Percentiles rank a stretch among this genome's conserved stretches.
These are phyloP conservation scores for Lepidurus apus DNA, from an alignment of 1,140 invertebrate genomes.

Conservation along the genomic window DNA sequence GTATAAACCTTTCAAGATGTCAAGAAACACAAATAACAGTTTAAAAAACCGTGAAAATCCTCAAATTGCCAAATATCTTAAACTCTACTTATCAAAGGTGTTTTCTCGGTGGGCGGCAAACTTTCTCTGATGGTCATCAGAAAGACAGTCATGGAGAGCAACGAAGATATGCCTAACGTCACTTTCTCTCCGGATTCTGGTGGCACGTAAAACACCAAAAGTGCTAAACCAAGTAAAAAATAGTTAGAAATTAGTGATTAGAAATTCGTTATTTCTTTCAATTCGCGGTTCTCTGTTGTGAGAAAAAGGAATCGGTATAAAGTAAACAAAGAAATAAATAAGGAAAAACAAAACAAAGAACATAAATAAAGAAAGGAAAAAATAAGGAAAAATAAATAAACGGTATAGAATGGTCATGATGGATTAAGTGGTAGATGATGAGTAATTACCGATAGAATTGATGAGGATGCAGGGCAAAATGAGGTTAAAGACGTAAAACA, in stretches of 20 bases:
- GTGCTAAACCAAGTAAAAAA: conserved; percentile 51
- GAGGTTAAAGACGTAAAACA: conserved; percentile 89
- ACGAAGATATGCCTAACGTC: conserved; percentile 76
- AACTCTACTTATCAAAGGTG: conserved; percentile 78
- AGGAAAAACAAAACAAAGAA: too few relatives aligned
- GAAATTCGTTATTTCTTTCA: too few relatives aligned
- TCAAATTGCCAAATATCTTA: neutral
- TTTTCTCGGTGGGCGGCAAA: conserved; percentile 86
- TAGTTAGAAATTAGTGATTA: too few relatives aligned
- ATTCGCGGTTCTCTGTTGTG: too few relatives aligned
- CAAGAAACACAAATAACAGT: neutral
- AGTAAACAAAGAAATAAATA: too few relatives aligned
- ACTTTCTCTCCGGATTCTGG: conserved; percentile 87
- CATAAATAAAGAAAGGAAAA: too few relatives aligned
- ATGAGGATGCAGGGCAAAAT: conserved; percentile 85
- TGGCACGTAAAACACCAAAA: conserved; percentile 86
- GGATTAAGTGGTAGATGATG: neutral
- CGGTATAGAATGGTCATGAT: too few relatives aligned
- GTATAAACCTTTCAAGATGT: conserved; percentile 62
- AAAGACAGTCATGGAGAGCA: conserved; percentile 89
- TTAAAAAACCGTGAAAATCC: neutral
- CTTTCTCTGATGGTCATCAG: conserved; percentile 87
- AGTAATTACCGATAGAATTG: conserved; percentile 67
- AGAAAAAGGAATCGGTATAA: too few relatives aligned
- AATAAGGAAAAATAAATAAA: too few relatives aligned